A percentile compares a stretch with the other conserved stretches of the same genome.
These are phyloP conservation scores for Erythrocercus mccallii DNA, from an alignment of 2,113 vertebrate species.

Conservation along the genomic window DNA sequence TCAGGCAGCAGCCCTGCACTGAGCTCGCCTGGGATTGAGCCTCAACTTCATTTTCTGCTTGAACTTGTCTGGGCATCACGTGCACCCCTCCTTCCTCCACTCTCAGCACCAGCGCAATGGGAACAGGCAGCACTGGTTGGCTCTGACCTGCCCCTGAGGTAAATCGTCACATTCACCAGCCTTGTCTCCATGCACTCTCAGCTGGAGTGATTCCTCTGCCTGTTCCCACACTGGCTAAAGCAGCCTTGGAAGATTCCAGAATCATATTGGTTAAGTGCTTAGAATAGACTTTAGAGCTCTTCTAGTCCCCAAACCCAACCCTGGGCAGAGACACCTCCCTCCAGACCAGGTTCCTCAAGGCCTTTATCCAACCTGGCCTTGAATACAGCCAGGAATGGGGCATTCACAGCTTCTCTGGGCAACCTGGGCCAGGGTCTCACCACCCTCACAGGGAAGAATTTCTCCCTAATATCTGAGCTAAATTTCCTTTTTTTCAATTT, in stretches of 20 bases:
- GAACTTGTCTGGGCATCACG: background rate
- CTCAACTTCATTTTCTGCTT: background rate
- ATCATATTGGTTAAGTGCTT: fast-evolving
- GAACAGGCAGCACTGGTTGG: fast-evolving
- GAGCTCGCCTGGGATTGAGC: background rate
- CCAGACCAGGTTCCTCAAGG: background rate
- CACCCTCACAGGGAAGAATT: background rate
- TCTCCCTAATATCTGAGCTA: no score
- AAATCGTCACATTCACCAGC: background rate
- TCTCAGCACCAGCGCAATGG: background rate
- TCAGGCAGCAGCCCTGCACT: background rate
- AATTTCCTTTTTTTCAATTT: background rate
- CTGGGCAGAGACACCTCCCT: background rate
- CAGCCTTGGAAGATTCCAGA: background rate
- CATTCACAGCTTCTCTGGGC: background rate
- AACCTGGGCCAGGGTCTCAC: background rate
- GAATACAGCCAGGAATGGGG: background rate
- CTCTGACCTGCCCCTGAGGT: background rate
- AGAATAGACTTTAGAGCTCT: background rate
- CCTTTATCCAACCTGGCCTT: background rate
- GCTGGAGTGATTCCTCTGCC: fast-evolving
- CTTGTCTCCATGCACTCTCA: background rate
- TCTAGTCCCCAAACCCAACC: background rate
- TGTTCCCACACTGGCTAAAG: background rate
- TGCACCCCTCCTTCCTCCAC: background rate